Evolutionary conservation across 2,797 vertebrate species (phyloP), one percentile per base, ranked within the genome.

Genomic region (Yasuhikotakia modesta): DNA sequence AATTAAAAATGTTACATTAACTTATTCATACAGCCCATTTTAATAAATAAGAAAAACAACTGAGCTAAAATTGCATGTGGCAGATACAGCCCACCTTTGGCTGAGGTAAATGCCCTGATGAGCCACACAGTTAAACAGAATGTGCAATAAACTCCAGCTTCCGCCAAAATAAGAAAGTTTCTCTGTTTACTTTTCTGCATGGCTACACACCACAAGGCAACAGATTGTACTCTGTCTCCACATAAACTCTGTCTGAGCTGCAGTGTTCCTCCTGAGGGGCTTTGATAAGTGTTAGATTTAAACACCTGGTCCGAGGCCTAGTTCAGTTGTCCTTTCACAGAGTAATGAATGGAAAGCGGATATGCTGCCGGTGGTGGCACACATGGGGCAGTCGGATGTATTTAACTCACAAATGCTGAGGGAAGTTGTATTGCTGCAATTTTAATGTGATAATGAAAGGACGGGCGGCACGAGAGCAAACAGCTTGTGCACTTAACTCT

Each of bases 211-310:
- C 68, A 67, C 61, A 78, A 78, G 45, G 50, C 70, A 46, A 48
- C 21, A 72, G 22, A 81, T 65, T 70, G 57, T 55, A 65, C 76
- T 50, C 70, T 32, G 50, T 77, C 73, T 46, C 45, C 69, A 52
- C 63, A 76, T 76, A 81, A 81, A 81, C 69, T 76, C 60, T 69
- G 72, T 79, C 52, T 24, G n/a, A n/a, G 68, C 57, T 50, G 11
- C 69, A 71, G 79, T 35, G 24, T 17, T 43, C 30, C 39, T 68
- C 58, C 68, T 66, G 60, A 66, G 69, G 58, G 61, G 27, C 45
- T 78, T 73, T 66, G 70, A 78, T 74, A 78, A 74, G 60, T 80
- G 60, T 78, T 78, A 53, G 61, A 78, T 67, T 48, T 80, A 74
- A 69, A 72, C 58, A 81, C 75, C 55, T 81, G 70, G 70, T 77